Base-by-base conservation (phyloP, 1,140 invertebrate genomes). In the Orussus abietinus region DNA sequence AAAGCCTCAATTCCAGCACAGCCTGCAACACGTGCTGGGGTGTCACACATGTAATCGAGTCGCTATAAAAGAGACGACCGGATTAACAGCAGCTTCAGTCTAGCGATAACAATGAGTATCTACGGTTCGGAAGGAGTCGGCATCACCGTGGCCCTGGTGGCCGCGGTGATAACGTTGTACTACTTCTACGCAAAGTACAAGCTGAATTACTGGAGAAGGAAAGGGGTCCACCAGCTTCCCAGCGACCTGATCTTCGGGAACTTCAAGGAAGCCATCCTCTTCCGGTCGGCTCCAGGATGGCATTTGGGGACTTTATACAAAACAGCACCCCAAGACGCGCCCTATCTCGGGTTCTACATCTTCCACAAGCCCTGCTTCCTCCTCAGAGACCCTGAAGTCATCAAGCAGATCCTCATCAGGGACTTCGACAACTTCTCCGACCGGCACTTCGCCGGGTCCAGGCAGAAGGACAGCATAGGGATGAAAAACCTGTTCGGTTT, bases 351-450 rank as follows among this genome's bases (percentile, higher is more conserved):
- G 2, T 52, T 66, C 20, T 69, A 68, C 12, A 56, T 66, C 2
- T 41, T 68, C 4, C 54, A 62, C 6, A 64, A 65, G 13, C 66
- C 64, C 0, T 65, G 54, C 13, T 7, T 71, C 0, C 4, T 71
- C 0, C 1, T 69, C 0, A 45, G 54, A 0, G 59, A 57, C 34
- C 55, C 62, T 0, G 51, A 64, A 37, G 5, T 66, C 0, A 62
- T 69, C 14, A 68, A 67, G 11, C 57, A 64, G 9, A 42, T 80
- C 3, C 45, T 73, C 3, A 59, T 79, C 0, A 75, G 74, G 36
- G 75, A 79, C 29, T 79, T 79, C 42, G 59, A 75, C 11, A 43
- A 67, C 37, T 80, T 80, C 35, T 50, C 59, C 0, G 65, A 79
- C 52, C 67, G 74, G 41, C 53, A 61, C 15, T 69, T 71, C 25